Conservation (phyloP, 2,888 invertebrate genomes). For the Cryptophagus acutangulus region DNA sequence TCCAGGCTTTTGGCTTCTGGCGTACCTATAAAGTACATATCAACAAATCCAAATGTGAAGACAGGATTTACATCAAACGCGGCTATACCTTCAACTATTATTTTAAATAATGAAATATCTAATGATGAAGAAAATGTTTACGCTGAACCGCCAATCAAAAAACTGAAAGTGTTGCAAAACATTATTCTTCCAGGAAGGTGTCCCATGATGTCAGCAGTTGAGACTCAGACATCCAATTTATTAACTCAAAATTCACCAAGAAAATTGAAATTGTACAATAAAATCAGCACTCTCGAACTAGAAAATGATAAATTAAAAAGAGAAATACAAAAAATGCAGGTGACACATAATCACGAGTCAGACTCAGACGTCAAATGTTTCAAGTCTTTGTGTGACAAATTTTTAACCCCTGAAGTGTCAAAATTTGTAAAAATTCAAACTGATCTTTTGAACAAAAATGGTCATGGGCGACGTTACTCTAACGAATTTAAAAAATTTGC, state of each 20-base stretch:
- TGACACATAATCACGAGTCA: background rate
- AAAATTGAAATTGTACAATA: background rate
- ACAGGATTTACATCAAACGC: too few species aligned
- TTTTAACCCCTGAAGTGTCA: background rate
- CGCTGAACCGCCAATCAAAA: too few species aligned
- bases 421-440: background rate
- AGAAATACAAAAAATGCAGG: background rate
- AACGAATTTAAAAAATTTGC: slow-evolving; percentile 14
- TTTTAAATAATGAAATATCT: too few species aligned
- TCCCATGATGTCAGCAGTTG: background rate
- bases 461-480: slow-evolving; percentile 5
- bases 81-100: too few species aligned
- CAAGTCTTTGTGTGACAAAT: background rate
- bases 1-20: too few species aligned
- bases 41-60: too few species aligned
- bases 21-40: too few species aligned
- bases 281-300: background rate
- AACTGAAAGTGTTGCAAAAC: too few species aligned
- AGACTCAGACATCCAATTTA: background rate
- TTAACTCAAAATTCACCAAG: background rate
- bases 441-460: background rate
- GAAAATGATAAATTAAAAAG: background rate
- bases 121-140: too few species aligned
- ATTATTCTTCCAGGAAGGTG: too few species aligned
- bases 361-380: background rate